phyloP scores from a whole-genome alignment of 2,113 vertebrate genomes.

The Arizona elegans region DNA sequence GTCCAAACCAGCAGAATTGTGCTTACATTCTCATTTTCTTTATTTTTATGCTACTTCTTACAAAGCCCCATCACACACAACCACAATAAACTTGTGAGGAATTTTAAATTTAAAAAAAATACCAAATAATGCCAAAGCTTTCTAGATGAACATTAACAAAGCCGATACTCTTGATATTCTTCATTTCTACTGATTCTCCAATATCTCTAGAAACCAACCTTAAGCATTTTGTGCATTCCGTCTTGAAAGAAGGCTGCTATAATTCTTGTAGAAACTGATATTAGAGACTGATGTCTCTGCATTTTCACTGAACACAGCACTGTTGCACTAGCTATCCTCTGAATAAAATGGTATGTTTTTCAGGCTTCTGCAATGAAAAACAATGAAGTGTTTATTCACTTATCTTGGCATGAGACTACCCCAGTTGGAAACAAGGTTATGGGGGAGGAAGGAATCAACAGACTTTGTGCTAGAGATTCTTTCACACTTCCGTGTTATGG shows the following conservation, averaged over 20 bases:
- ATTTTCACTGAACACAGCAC: constrained; percentile 41
- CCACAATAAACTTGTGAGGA: neutral
- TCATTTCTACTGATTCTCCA: neutral
- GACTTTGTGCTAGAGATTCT: constrained; percentile 65
- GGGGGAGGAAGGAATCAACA: constrained; percentile 25
- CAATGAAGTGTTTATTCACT: constrained; percentile 55
- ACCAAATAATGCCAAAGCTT: neutral
- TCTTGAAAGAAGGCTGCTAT: neutral
- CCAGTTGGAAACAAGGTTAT: constrained; percentile 41
- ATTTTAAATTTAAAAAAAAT: neutral
- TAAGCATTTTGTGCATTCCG: constrained; percentile 8
- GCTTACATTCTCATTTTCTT: neutral
- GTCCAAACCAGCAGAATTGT: neutral
- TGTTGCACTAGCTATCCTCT: constrained; percentile 23
- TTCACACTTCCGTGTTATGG: constrained; percentile 59
- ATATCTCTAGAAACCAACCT: neutral
- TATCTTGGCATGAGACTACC: constrained; percentile 64
- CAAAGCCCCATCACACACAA: neutral
- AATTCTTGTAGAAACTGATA: constrained; percentile 26
- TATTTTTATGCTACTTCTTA: neutral
- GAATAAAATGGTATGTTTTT: constrained; percentile 18
- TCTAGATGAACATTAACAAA: neutral
- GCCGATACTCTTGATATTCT: neutral
- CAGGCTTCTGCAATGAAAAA: constrained; percentile 37
- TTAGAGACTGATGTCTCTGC: constrained; percentile 37